These are phyloP conservation scores for Pseudoatta argentina DNA, from an alignment of 1,140 invertebrate genomes.

Conservation along the genomic window DNA sequence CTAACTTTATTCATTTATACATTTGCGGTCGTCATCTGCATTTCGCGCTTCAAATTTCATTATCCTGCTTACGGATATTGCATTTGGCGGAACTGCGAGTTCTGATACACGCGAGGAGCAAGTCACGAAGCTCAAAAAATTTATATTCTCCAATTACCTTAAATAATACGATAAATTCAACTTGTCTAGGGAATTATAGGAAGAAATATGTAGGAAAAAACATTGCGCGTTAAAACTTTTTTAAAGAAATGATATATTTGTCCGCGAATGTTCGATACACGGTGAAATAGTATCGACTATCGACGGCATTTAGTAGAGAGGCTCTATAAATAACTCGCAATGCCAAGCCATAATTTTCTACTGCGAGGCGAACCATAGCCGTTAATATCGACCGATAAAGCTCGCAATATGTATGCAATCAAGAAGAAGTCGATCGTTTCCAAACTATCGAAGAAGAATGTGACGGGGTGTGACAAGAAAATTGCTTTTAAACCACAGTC, in stretches of 20 bases:
- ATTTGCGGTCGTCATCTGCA: constrained; percentile 18
- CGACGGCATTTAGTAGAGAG: constrained; percentile 32
- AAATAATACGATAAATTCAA: not conserved
- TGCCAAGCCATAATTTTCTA: constrained; percentile 53
- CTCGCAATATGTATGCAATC: constrained; percentile 62
- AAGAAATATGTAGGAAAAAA: not conserved
- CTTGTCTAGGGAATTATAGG: not conserved
- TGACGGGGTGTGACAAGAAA: constrained; percentile 63
- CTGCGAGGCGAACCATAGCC: constrained; percentile 12
- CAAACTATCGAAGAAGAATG: constrained; percentile 57
- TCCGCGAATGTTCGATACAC: not conserved
- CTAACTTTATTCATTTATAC: constrained; percentile 48
- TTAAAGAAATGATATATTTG: constrained; percentile 25
- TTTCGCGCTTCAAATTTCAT: constrained; percentile 38
- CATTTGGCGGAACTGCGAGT: not conserved
- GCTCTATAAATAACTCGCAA: constrained; percentile 46
- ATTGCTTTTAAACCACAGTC: constrained; percentile 61
- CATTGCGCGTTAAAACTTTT: constrained; percentile 1
- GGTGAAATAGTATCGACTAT: constrained; percentile 46
- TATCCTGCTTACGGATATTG: not conserved
- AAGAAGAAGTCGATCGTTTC: constrained; percentile 60
- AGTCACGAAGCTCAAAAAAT: not conserved
- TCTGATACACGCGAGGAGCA: not conserved
- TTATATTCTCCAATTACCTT: not conserved
- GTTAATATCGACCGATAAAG: constrained; percentile 61